Conservation (phyloP, 1,140 invertebrate species). For the Drosophila murphyi region DNA sequence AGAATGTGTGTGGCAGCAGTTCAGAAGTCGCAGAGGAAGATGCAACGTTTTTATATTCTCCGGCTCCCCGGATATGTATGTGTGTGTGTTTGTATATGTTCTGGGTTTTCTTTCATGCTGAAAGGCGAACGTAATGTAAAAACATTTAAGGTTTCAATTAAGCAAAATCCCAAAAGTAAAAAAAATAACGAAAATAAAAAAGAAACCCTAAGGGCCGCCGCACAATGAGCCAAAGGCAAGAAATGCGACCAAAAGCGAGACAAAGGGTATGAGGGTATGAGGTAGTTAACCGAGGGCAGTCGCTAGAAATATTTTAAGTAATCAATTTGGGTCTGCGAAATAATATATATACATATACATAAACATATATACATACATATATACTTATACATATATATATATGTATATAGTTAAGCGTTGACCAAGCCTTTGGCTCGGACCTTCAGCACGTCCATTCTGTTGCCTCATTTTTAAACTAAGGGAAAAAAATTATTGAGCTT, state of each 20-base stretch:
- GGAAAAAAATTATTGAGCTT: conserved; percentile 58
- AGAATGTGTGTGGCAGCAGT: conserved; percentile 10
- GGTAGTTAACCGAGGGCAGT: conserved; percentile 3
- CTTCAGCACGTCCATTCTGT: conserved; percentile 13
- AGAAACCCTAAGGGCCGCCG: conserved; percentile 23
- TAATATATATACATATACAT: conserved; percentile 28
- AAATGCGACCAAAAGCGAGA: conserved; percentile 20
- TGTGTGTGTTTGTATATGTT: conserved; percentile 1
- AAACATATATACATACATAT: conserved; percentile 7
- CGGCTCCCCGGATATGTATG: conserved; percentile 12
- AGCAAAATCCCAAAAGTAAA: conserved; percentile 67
- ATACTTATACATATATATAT: neutral
- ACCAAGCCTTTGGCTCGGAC: conserved; percentile 24
- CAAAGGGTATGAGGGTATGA: conserved; percentile 1
- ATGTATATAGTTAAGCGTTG: conserved; percentile 17
- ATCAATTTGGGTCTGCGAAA: conserved; percentile 66
- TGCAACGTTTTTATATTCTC: conserved; percentile 35
- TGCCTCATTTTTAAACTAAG: conserved; percentile 35
- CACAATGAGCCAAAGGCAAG: conserved; percentile 32
- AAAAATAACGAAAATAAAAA: conserved; percentile 54
- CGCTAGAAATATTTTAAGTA: conserved; percentile 66
- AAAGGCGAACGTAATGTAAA: conserved; percentile 67
- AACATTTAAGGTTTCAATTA: conserved; percentile 83
- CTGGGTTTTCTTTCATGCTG: conserved; percentile 43
- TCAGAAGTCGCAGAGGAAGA: conserved; percentile 7